phyloP scores from a whole-genome alignment of 2,113 vertebrate genomes.

The Rhipidura dahli region DNA sequence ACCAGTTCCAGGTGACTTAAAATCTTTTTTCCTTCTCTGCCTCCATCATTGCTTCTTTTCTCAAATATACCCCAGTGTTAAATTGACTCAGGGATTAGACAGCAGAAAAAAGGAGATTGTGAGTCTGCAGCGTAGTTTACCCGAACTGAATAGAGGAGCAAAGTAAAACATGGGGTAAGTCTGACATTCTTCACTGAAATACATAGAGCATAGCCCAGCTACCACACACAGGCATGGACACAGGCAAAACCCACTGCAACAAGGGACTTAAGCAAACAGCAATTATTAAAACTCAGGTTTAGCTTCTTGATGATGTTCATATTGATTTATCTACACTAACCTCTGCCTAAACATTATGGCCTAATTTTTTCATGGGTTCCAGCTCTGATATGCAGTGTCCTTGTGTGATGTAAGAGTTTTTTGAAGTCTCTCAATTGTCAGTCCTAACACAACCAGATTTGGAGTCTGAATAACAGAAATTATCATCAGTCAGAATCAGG shows the following conservation, averaged over 20 bases:
- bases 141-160: background rate
- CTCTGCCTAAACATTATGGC: background rate
- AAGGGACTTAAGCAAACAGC: background rate
- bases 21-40: background rate
- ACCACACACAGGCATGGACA: background rate
- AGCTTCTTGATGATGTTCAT: background rate
- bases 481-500: background rate
- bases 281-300: background rate
- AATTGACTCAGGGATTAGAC: background rate
- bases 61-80: background rate
- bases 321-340: background rate
- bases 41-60: background rate
- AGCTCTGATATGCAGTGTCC: background rate
- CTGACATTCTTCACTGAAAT: background rate
- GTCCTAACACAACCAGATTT: background rate
- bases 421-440: background rate
- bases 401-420: background rate
- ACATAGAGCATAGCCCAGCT: background rate
- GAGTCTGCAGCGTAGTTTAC: background rate
- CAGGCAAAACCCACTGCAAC: background rate
- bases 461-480: background rate
- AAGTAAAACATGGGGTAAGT: background rate
- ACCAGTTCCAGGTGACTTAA: background rate
- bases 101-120: background rate
- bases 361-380: background rate